Conservation (phyloP, 2,797 vertebrate genomes). For the Typhlichthys eigenmanni region DNA sequence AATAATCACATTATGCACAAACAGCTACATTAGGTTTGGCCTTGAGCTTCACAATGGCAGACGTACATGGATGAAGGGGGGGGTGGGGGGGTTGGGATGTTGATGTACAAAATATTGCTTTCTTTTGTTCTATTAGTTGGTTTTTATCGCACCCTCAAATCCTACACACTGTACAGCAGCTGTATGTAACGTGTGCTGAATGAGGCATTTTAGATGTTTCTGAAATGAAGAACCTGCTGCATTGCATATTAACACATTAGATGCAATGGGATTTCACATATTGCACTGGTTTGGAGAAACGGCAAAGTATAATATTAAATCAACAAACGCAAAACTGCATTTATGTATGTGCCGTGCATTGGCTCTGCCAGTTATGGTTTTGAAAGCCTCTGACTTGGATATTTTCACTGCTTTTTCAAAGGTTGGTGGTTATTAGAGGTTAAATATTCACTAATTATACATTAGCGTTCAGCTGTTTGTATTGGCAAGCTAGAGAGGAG, state of each 20-base stretch:
- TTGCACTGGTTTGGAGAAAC: conserved; percentile 31
- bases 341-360: conserved; percentile 21
- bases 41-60: too few relatives aligned
- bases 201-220: conserved; percentile 62
- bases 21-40: too few relatives aligned
- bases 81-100: conserved; percentile 19
- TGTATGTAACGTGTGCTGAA: conserved; percentile 52
- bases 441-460: conserved; percentile 45
- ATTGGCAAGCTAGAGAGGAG: conserved; percentile 42
- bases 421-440: conserved; percentile 30
- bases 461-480: conserved; percentile 51
- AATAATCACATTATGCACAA: too few relatives aligned
- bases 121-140: too few relatives aligned
- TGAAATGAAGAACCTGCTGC: conserved; percentile 60
- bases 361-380: conserved; percentile 23
- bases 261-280: conserved; percentile 34
- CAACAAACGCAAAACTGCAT: conserved; percentile 20
- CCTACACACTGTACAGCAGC: too few relatives aligned
- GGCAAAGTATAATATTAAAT: conserved; percentile 14
- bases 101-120: too few relatives aligned
- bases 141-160: too few relatives aligned
- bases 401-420: conserved; percentile 50
- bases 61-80: too few relatives aligned
- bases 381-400: conserved; percentile 31
- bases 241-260: conserved; percentile 54